Conservation (phyloP, 1,140 invertebrate species). For the Zaprionus kolodkinae region DNA sequence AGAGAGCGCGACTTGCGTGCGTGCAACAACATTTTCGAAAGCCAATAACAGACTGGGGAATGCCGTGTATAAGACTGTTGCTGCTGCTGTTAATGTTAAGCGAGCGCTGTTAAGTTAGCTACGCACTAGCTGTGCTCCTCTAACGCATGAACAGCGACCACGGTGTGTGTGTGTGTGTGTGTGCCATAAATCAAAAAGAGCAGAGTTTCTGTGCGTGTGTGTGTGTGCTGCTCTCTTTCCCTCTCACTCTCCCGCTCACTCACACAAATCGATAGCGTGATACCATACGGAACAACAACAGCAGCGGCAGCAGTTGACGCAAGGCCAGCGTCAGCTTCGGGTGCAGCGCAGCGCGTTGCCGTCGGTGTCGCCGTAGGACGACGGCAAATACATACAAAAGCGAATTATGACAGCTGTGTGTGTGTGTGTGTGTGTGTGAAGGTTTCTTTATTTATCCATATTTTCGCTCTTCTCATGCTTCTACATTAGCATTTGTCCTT, state of each 20-base stretch:
- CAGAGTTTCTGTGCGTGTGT: not conserved
- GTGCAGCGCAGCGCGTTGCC: conserved; percentile 28
- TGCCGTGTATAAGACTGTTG: conserved; percentile 43
- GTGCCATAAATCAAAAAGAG: conserved; percentile 55
- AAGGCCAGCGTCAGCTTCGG: conserved; percentile 43
- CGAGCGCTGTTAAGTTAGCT: conserved; percentile 29
- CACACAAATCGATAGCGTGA: conserved; percentile 40
- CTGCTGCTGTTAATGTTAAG: not conserved
- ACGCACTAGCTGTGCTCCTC: conserved; percentile 50
- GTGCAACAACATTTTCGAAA: conserved; percentile 55
- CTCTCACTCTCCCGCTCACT: conserved; percentile 1
- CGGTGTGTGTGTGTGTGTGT: conserved; percentile 24
- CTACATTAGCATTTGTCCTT: conserved; percentile 52
- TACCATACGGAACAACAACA: not conserved
- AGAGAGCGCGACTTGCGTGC: conserved; percentile 10
- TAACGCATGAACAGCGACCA: conserved; percentile 36
- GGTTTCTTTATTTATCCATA: conserved; percentile 71
- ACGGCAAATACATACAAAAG: conserved; percentile 72
- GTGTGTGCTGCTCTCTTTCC: not conserved
- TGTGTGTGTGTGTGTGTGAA: conserved; percentile 20
- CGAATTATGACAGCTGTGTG: conserved; percentile 83
- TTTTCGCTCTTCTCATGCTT: conserved; percentile 46
- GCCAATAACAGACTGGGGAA: conserved; percentile 22
- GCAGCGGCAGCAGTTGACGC: conserved; percentile 20
- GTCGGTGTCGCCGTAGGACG: conserved; percentile 4